A percentile compares a stretch with the other conserved stretches of the same genome.
phyloP scores from a whole-genome alignment of 2,888 invertebrate genomes.

The Tenthredo livida region DNA sequence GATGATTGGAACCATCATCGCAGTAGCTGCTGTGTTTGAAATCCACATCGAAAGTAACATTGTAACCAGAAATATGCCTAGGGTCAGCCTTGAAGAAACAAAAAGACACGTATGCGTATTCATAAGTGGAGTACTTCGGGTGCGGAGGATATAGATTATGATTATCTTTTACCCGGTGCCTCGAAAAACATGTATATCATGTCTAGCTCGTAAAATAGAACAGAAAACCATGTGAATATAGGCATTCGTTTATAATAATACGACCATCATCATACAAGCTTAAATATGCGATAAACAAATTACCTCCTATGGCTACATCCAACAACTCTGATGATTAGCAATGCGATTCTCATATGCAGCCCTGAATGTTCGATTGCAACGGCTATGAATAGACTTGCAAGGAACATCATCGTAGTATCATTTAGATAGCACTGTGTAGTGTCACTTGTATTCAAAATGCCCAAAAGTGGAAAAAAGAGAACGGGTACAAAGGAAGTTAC shows the following conservation, averaged over 20 bases:
- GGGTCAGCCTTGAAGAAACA: constrained; percentile 82
- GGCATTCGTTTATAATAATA: too few relatives aligned
- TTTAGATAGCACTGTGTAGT: constrained; percentile 89
- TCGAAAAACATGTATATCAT: background rate
- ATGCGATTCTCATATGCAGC: constrained; percentile 91
- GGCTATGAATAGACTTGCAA: constrained; percentile 94
- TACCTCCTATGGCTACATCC: constrained; percentile 85
- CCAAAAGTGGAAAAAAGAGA: constrained; percentile 90
- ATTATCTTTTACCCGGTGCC: background rate
- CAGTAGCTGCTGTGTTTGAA: constrained; percentile 95
- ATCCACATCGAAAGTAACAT: constrained; percentile 99
- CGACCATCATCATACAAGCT: background rate
- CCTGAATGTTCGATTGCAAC: constrained; percentile 94
- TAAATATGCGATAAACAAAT: constrained; percentile 11
- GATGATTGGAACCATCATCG: constrained; percentile 96
- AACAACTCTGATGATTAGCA: constrained; percentile 89
- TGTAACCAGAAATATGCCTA: constrained; percentile 92
- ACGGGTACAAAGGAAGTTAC: constrained; percentile 92
- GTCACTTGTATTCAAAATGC: constrained; percentile 82
- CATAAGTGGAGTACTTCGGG: background rate
- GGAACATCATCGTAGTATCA: constrained; percentile 92
- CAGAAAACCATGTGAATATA: too few relatives aligned
- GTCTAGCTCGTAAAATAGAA: background rate
- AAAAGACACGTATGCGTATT: background rate
- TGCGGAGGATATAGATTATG: background rate